Base-by-base conservation (phyloP, 2,113 vertebrate species). In the Glaucidium brasilianum region DNA sequence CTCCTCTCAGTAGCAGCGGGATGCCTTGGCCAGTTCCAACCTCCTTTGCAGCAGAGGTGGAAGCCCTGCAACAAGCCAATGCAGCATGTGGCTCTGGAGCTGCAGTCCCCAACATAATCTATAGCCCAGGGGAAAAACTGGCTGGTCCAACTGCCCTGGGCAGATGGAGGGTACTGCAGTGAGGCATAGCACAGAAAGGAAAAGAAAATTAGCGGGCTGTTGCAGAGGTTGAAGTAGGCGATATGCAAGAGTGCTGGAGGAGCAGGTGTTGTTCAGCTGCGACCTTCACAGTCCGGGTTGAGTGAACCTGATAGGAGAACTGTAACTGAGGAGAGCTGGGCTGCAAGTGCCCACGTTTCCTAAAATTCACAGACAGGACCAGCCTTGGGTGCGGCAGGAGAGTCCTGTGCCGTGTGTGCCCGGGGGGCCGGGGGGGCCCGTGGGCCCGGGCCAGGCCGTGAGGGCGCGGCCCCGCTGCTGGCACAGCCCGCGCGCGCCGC, bases 361-460 rank as follows among this genome's bases (percentile, higher is more conserved):
- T 19, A 11, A 29, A 50, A 26, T 9, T 37, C 29, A 13, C 23
- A 6, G 35, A 3, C 8, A 0, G 7, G 37, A 11, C 30, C 29
- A 32, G 63, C 50, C n/a, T 11, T 5, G 4, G 37, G 29, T 12
- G 34, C 23, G 7, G 14, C 45, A 55, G 27, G 30, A 26, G 18
- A n/a, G n/a, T n/a, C n/a, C n/a, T n/a, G n/a, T n/a, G n/a, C n/a
- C n/a, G n/a, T n/a, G n/a, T n/a, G n/a, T n/a, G n/a, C n/a, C n/a
- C n/a, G n/a, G n/a, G n/a, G n/a, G n/a, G n/a, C n/a, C 43, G 39
- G 39, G 39, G 39, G 39, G 39, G 39, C 39, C n/a, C n/a, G n/a
- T n/a, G n/a, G n/a, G n/a, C n/a, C n/a, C 43, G 43, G 43, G 16
- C 43, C 43, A 16, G 43, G 43, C 16, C 43, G 43, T 15, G 16